phyloP scores from a whole-genome alignment of 2,113 vertebrate genomes.

The Rhinoderma darwinii region DNA sequence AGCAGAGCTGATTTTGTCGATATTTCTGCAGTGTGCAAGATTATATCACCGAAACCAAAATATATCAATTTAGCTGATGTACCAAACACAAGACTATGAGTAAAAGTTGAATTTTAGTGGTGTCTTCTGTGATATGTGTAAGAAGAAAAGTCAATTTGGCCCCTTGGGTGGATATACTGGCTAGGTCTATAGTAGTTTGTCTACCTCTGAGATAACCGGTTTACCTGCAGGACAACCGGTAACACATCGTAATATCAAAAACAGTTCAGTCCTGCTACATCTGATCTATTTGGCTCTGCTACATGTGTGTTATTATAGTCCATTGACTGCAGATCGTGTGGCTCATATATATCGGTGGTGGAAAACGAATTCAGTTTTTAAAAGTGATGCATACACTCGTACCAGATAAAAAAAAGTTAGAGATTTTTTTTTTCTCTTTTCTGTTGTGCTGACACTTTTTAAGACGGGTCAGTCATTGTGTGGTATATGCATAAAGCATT shows the following conservation, averaged over 20 bases:
- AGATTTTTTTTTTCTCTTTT: background rate
- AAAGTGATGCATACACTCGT: background rate
- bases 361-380: too few species aligned
- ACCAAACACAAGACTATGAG: too few species aligned
- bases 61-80: too few species aligned
- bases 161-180: background rate
- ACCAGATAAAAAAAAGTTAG: background rate
- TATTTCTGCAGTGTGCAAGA: too few species aligned
- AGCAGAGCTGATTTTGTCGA: background rate
- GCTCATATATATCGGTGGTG: too few species aligned
- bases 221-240: background rate
- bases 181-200: background rate
- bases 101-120: too few species aligned
- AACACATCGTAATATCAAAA: background rate
- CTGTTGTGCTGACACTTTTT: background rate
- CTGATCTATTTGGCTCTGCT: background rate
- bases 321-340: too few species aligned
- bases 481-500: background rate
- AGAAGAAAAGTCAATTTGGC: background rate
- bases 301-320: background rate
- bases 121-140: too few species aligned
- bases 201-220: too few species aligned
- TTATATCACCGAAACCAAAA: too few species aligned
- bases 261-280: background rate
- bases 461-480: background rate